phyloP scores from a whole-genome alignment of 2,888 invertebrate genomes.

The Epinotia demarniana region DNA sequence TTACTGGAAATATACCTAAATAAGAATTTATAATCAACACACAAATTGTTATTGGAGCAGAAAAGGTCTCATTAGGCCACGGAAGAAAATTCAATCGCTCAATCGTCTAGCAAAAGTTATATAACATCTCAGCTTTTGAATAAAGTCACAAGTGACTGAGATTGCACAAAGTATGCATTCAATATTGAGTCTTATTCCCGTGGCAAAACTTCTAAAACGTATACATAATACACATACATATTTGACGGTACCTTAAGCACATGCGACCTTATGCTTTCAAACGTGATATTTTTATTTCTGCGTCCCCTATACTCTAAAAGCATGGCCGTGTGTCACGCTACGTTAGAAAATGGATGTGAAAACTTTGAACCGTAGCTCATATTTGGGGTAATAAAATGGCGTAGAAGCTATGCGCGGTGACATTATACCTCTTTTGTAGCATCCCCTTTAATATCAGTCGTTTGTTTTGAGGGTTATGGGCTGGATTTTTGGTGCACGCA shows the following conservation, averaged over 20 bases:
- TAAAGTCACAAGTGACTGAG: slow-evolving; percentile 3
- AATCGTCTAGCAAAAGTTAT: slow-evolving; percentile 7
- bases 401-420: slow-evolving; percentile 8
- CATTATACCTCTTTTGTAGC: slow-evolving; percentile 12
- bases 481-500: slow-evolving; percentile 6
- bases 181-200: background rate
- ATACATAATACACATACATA: background rate
- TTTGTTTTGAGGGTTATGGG: slow-evolving; percentile 14
- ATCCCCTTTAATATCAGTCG: slow-evolving; percentile 18
- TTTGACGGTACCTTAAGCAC: background rate
- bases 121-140: background rate
- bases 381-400: slow-evolving; percentile 28
- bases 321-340: slow-evolving; percentile 37
- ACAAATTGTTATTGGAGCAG: slow-evolving; percentile 21
- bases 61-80: slow-evolving; percentile 38
- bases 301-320: slow-evolving; percentile 12
- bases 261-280: background rate
- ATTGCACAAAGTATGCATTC: background rate
- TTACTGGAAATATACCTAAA: slow-evolving; percentile 7
- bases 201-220: background rate
- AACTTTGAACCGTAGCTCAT: slow-evolving; percentile 36
- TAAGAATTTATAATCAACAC: slow-evolving; percentile 22
- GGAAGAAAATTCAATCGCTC: slow-evolving; percentile 29
- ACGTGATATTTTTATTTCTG: background rate
- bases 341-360: slow-evolving; percentile 34